These are phyloP conservation scores for Aldabrachelys gigantea DNA, from an alignment of 2,113 vertebrate genomes.

Conservation along the genomic window DNA sequence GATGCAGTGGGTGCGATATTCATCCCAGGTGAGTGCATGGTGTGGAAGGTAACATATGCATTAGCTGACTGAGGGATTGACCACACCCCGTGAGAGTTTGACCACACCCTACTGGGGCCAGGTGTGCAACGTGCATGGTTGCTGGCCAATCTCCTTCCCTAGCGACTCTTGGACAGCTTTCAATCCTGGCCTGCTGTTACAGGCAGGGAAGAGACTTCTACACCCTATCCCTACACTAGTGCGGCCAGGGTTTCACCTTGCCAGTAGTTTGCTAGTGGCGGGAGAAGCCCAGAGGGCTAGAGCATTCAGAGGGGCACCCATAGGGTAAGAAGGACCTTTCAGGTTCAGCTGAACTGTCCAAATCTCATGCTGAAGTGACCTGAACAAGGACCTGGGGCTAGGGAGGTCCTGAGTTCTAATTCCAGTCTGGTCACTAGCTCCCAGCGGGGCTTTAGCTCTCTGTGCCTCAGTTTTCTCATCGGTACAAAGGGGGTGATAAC, in stretches of 20 bases:
- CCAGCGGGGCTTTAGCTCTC: neutral
- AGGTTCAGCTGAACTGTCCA: neutral
- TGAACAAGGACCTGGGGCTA: neutral
- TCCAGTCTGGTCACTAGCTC: neutral
- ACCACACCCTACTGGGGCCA: neutral
- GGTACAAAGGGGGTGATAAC: too few relatives aligned
- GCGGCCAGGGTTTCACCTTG: neutral
- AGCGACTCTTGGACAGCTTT: neutral
- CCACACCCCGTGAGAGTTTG: neutral
- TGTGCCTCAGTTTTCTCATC: neutral
- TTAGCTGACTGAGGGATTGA: neutral
- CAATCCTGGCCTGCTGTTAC: neutral
- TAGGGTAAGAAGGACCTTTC: neutral
- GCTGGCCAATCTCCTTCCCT: neutral
- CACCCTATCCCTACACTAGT: neutral
- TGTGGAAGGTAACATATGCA: neutral
- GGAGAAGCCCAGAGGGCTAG: neutral
- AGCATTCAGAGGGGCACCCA: neutral
- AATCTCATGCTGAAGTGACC: neutral
- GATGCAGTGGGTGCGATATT: neutral
- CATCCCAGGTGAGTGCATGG: neutral
- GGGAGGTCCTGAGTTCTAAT: neutral
- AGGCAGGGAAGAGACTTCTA: neutral
- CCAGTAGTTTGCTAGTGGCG: neutral
- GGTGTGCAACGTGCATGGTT: neutral